Evolutionary conservation across 2,797 vertebrate genomes (phyloP).

Genomic region (Perodicticus potto): DNA sequence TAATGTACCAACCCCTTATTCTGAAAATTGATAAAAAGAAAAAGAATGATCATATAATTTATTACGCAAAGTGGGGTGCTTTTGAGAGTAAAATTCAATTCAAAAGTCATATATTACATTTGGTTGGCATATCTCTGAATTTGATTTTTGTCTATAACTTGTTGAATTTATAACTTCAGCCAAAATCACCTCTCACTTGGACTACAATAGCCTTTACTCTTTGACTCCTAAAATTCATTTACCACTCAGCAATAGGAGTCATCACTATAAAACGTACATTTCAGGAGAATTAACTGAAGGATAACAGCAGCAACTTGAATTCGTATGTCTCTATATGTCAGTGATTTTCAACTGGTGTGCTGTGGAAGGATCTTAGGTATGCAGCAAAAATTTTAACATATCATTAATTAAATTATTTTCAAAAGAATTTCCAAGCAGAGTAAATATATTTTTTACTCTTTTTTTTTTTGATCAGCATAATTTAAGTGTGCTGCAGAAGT

Average conservation of each 20-base stretch:
- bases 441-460: too few relatives aligned
- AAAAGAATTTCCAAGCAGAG: too few relatives aligned
- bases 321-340: background rate
- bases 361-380: too few relatives aligned
- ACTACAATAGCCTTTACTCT: background rate
- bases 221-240: background rate
- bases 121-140: background rate
- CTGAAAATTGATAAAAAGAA: background rate
- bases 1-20: background rate
- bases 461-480: too few relatives aligned
- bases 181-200: background rate
- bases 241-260: background rate
- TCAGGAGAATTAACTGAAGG: background rate
- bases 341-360: too few relatives aligned
- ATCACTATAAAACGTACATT: background rate
- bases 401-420: too few relatives aligned
- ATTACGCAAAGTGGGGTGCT: background rate
- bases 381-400: too few relatives aligned
- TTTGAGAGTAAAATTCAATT: background rate
- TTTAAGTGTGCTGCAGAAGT: too few relatives aligned
- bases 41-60: background rate
- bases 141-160: background rate
- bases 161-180: background rate
- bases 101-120: background rate
- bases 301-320: background rate